Evolutionary conservation across 2,888 invertebrate genomes (phyloP), one percentile per base, ranked within the genome.

Genomic region (Hypena proboscidalis): DNA sequence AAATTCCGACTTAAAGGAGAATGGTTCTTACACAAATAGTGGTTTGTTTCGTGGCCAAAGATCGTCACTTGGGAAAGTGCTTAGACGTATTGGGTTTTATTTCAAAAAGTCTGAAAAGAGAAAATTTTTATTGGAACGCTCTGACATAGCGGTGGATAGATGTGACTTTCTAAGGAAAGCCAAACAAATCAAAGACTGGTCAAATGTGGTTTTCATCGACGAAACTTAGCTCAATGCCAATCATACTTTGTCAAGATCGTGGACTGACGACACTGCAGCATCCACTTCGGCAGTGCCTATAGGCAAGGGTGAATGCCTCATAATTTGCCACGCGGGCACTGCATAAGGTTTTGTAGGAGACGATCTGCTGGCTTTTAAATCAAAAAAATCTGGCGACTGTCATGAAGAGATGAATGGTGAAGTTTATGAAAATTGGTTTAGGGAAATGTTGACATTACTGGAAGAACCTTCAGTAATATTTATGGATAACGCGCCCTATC

Each of bases 131-230:
- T 35, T 42, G 40, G 44, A 44, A 20, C 40, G 44, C 13, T 10
- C 35, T 8, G 49, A 40, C 27, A 27, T 44, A 27, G 41, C 42
- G 27, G 8, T 50, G 30, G 27, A 27, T 27, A 36, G 40, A 13
- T 37, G 32, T 29, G 29, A 42, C 10, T 45, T 45, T 34, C 33
- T 49, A 20, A 38, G 35, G 10, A 15, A 38, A 35, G 38, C 19
- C 14, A 49, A 49, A 31, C 31, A 36, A 17, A 29, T 36, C 13
- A 3, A 9, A 41, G 43, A 43, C 17, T 47, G 27, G 41, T 27
- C 32, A 4, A 47, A 47, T 42, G 48, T 48, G 11, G 20, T 48
- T 29, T 50, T 51, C 37, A 33, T 30, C 15, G 50, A 33, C 14
- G 41, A 50, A 27, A 49, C 44, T 35, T 47, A 33, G 33, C 26